Percentiles rank a stretch among this genome's conserved stretches.
Evolutionary conservation across 2,113 vertebrate genomes (phyloP).

Genomic region (Motacilla tschutschensis): DNA sequence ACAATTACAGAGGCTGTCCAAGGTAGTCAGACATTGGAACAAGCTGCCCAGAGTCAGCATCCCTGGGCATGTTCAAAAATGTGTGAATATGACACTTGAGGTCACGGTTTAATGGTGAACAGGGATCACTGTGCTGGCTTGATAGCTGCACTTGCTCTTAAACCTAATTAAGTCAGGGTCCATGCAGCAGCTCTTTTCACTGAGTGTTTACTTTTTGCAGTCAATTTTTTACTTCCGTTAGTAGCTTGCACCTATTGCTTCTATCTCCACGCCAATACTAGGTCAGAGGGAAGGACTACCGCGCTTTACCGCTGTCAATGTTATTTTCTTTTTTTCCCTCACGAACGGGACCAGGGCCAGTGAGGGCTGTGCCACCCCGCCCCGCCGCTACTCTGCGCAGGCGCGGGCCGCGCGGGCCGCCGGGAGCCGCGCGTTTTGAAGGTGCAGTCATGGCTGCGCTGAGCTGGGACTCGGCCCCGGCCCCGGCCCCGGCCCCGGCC

Average conservation of each 20-base stretch:
- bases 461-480: too few relatives aligned
- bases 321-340: rapidly evolving
- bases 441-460: rapidly evolving
- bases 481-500: too few relatives aligned
- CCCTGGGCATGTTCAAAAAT: background rate
- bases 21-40: background rate
- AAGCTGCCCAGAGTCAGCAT: background rate
- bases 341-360: rapidly evolving
- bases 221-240: background rate
- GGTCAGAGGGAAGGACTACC: background rate
- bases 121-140: background rate
- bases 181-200: background rate
- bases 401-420: background rate
- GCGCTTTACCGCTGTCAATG: rapidly evolving
- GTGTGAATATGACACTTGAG: background rate
- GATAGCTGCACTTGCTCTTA: background rate
- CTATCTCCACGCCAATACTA: background rate
- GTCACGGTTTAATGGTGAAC: background rate
- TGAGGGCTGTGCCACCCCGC: rapidly evolving
- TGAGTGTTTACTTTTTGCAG: background rate
- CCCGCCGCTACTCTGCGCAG: background rate
- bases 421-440: background rate
- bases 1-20: background rate
- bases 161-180: background rate
- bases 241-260: too few relatives aligned